These are phyloP conservation scores for Isaurus tuberculatus DNA, from an alignment of 92 coral and sea anemone species.

Conservation along the genomic window DNA sequence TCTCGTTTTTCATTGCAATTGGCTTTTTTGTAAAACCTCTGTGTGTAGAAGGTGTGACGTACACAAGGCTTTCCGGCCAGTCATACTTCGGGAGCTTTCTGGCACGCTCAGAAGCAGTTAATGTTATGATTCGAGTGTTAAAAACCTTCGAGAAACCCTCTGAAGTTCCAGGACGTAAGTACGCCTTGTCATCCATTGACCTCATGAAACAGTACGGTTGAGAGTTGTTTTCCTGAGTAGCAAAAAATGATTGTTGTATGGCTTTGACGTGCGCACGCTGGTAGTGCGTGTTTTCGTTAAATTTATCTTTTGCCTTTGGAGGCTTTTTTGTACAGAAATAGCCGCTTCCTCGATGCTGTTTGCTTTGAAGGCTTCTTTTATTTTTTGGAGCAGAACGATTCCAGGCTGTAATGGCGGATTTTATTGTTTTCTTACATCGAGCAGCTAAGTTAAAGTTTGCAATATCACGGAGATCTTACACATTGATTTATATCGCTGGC, in stretches of 20 bases:
- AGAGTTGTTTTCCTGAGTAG: not conserved
- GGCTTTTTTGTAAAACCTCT: slow-evolving; percentile 11
- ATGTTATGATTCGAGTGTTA: slow-evolving; percentile 1
- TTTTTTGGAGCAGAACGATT: slow-evolving; percentile 42
- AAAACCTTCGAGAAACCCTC: slow-evolving; percentile 37
- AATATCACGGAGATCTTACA: slow-evolving; percentile 24
- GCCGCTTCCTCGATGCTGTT: slow-evolving; percentile 38
- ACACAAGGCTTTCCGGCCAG: slow-evolving; percentile 45
- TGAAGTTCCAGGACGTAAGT: slow-evolving; percentile 48
- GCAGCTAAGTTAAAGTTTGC: slow-evolving; percentile 7
- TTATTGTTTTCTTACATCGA: slow-evolving; percentile 13
- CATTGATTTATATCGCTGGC: not conserved
- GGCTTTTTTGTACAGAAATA: slow-evolving; percentile 53
- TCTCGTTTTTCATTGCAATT: slow-evolving; percentile 1
- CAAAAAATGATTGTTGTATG: slow-evolving; percentile 20
- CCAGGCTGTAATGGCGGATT: slow-evolving; percentile 43
- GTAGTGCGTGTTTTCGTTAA: slow-evolving; percentile 48
- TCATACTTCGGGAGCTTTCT: slow-evolving; percentile 49
- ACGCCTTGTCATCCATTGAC: slow-evolving; percentile 52
- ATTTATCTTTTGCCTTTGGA: slow-evolving; percentile 33
- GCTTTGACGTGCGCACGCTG: slow-evolving; percentile 41
- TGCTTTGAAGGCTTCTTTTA: slow-evolving; percentile 18
- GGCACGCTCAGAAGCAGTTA: slow-evolving; percentile 30
- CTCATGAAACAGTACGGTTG: not conserved
- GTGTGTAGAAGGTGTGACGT: slow-evolving; percentile 48